These are phyloP conservation scores for Macquaria ambigua DNA, from an alignment of 2,113 vertebrate genomes.

Conservation along the genomic window DNA sequence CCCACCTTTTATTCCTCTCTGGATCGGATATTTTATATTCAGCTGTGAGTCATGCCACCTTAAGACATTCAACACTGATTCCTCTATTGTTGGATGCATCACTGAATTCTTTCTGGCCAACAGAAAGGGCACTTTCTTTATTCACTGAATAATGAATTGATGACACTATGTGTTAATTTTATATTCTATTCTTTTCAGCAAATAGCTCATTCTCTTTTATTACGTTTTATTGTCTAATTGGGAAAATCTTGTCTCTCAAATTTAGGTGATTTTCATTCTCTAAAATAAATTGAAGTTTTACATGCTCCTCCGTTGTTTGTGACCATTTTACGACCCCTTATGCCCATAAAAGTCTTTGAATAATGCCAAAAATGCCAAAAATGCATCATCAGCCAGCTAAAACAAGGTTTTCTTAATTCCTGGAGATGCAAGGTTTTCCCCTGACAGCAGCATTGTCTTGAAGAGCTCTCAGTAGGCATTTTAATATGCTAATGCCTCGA, in stretches of 20 bases:
- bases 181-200: not conserved
- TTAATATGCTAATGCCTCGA: not conserved
- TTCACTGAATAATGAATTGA: not conserved
- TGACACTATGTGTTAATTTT: not conserved
- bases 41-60: not conserved
- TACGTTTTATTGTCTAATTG: not conserved
- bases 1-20: not conserved
- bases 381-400: not conserved
- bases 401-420: not conserved
- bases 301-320: not conserved
- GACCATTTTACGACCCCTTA: not conserved
- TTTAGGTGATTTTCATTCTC: not conserved
- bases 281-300: not conserved
- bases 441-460: constrained; percentile 15
- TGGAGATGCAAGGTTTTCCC: constrained; percentile 6
- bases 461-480: not conserved
- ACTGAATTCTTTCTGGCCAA: not conserved
- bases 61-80: not conserved
- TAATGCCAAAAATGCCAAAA: not conserved
- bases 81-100: not conserved
- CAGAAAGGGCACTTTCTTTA: not conserved
- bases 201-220: not conserved
- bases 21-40: not conserved
- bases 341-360: not conserved
- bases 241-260: not conserved